phyloP scores from a whole-genome alignment of 1,140 invertebrate species.

The Eriosoma lanigerum region DNA sequence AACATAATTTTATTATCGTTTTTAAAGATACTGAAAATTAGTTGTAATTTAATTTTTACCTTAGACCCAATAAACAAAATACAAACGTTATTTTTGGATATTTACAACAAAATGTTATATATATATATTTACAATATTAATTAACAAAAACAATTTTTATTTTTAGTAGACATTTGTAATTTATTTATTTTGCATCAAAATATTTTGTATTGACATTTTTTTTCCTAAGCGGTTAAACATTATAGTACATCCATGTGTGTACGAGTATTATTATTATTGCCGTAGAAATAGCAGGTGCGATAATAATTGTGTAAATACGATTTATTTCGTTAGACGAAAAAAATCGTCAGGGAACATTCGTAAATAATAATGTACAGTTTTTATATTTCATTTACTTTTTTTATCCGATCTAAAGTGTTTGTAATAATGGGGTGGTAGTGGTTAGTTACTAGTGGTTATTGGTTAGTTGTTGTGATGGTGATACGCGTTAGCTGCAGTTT shows the following conservation, averaged over 20 bases:
- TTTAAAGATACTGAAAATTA: too few relatives aligned
- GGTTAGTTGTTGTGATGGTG: too few relatives aligned
- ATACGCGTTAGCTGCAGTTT: not conserved
- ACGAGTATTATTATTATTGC: too few relatives aligned
- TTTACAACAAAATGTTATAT: too few relatives aligned
- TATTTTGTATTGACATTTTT: not conserved
- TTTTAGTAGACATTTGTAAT: too few relatives aligned
- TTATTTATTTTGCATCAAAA: not conserved
- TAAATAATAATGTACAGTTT: not conserved
- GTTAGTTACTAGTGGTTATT: too few relatives aligned
- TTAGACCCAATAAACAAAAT: too few relatives aligned
- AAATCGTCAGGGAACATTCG: not conserved
- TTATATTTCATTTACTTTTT: not conserved
- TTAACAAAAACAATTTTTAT: too few relatives aligned
- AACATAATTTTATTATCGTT: too few relatives aligned
- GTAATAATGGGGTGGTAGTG: not conserved
- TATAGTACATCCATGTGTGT: not conserved
- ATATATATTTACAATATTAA: too few relatives aligned
- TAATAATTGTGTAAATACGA: not conserved
- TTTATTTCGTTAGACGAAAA: not conserved
- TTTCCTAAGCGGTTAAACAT: not conserved
- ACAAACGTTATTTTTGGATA: too few relatives aligned
- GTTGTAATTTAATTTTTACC: too few relatives aligned
- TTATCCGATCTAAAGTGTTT: not conserved
- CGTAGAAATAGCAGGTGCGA: not conserved